A percentile compares a stretch with the other conserved stretches of the same genome.
Conservation (phyloP, 1,140 invertebrate species). For the Procambarus virginalis region DNA sequence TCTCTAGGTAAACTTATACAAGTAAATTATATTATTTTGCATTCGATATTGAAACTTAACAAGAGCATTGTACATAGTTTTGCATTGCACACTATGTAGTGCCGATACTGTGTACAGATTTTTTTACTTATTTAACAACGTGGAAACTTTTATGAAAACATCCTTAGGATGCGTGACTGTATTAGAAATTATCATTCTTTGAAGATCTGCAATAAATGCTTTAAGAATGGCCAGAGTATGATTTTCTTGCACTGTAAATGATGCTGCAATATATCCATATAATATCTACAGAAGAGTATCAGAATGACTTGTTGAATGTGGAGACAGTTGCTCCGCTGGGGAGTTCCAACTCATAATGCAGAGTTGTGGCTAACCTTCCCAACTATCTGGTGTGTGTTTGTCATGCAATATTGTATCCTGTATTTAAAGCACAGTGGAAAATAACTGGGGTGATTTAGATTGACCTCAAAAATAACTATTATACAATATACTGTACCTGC, state of each 20-base stretch:
- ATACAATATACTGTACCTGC: too few relatives aligned
- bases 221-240: background rate
- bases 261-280: too few relatives aligned
- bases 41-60: conserved; percentile 4
- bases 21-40: background rate
- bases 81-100: conserved; percentile 60
- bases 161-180: conserved; percentile 37
- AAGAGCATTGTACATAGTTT: conserved; percentile 31
- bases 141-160: conserved; percentile 21
- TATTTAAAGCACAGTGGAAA: too few relatives aligned
- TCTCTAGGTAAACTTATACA: background rate
- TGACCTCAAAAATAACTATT: too few relatives aligned
- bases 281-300: too few relatives aligned
- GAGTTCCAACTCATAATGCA: too few relatives aligned
- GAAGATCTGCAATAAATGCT: conserved; percentile 44
- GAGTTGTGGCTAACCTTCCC: too few relatives aligned
- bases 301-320: too few relatives aligned
- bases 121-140: conserved; percentile 36
- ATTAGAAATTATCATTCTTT: conserved; percentile 11
- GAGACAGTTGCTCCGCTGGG: too few relatives aligned
- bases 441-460: too few relatives aligned
- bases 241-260: background rate
- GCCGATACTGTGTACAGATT: conserved; percentile 39
- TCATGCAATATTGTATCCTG: too few relatives aligned
- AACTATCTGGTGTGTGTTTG: too few relatives aligned